Percentiles rank a stretch among this genome's conserved stretches.
phyloP scores from a whole-genome alignment of 1,140 invertebrate genomes.

The Caenorhabditis elegans region WBcel235 BX284603.4:10266501-10267000 shows the following conservation, averaged over 20 bases:
- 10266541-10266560: too few relatives aligned
- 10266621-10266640: conserved; percentile 31
- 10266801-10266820: background rate
- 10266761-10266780: conserved; percentile 34
- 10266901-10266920: background rate
- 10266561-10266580: too few relatives aligned
- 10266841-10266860: conserved; percentile 46
- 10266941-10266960: too few relatives aligned
- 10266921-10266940: too few relatives aligned
- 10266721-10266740: background rate
- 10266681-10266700: conserved; percentile 32
- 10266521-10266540: too few relatives aligned
- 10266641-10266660: conserved; percentile 23
- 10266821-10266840: conserved; percentile 26
- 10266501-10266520: too few relatives aligned
- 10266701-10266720: conserved; percentile 33
- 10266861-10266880: conserved; percentile 34
- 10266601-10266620: background rate
- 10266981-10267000: background rate
- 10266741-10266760: conserved; percentile 11
- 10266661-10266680: background rate
- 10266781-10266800: conserved; percentile 3
- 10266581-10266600: background rate
- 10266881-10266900: background rate
- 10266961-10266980: too few relatives aligned